These are phyloP conservation scores for Sphenopsis melanotis DNA, from an alignment of 2,797 vertebrate species.

Conservation along the genomic window DNA sequence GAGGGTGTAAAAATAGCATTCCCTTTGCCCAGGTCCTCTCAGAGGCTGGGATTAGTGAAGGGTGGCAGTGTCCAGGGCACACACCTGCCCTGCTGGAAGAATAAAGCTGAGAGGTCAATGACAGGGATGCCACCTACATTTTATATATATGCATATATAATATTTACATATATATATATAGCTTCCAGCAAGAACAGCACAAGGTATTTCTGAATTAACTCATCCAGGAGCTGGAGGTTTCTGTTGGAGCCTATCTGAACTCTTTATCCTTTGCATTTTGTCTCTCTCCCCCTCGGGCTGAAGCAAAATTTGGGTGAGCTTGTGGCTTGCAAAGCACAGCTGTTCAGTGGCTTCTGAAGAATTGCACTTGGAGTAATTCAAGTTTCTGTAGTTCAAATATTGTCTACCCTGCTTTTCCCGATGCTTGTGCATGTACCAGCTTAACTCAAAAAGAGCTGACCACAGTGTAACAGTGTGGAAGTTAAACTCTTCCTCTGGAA, in stretches of 20 bases:
- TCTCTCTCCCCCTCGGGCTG: neutral
- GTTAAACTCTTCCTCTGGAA: slow-evolving; percentile 10
- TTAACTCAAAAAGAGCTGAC: neutral
- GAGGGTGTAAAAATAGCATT: neutral
- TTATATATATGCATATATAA: neutral
- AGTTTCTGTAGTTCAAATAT: slow-evolving; percentile 49
- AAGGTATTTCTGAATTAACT: neutral
- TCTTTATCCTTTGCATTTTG: neutral
- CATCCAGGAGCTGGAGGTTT: neutral
- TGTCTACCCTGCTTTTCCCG: slow-evolving; percentile 58
- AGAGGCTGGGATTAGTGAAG: neutral
- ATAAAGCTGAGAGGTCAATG: neutral
- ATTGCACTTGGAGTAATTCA: slow-evolving; percentile 71
- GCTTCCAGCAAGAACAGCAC: neutral
- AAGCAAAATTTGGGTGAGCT: neutral
- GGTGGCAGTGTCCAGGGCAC: neutral
- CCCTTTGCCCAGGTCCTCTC: neutral
- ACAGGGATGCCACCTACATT: neutral
- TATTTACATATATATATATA: neutral
- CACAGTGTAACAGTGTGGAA: slow-evolving; percentile 14
- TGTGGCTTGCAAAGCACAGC: slow-evolving; percentile 12
- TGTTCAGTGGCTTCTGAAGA: slow-evolving; percentile 38
- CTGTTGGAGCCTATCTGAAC: neutral
- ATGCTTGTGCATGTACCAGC: neutral
- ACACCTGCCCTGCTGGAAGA: neutral